Percentiles rank a stretch among this genome's conserved stretches.
These are phyloP conservation scores for Armadillidium nasatum DNA, from an alignment of 1,140 invertebrate genomes.

Conservation along the genomic window DNA sequence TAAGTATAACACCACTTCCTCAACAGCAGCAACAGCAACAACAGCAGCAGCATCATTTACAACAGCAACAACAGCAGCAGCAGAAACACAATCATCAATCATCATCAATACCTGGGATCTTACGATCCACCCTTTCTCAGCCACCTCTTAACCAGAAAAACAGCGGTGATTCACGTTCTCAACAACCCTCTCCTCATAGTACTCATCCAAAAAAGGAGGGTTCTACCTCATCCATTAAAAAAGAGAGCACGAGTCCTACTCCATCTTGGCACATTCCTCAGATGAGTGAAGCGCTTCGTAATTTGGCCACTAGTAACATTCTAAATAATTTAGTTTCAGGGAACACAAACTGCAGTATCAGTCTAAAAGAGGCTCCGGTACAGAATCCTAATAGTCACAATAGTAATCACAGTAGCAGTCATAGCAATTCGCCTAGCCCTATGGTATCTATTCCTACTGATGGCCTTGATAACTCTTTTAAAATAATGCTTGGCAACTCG, in stretches of 20 bases:
- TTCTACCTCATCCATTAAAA: conserved; percentile 41
- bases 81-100: conserved; percentile 24
- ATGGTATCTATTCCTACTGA: conserved; percentile 43
- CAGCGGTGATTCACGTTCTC: conserved; percentile 33
- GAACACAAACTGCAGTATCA: background rate
- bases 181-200: conserved; percentile 45
- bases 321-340: background rate
- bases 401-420: conserved; percentile 1
- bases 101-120: conserved; percentile 28
- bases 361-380: conserved; percentile 24
- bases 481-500: conserved; percentile 35
- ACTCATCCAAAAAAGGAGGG: conserved; percentile 36
- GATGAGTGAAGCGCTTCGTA: conserved; percentile 14
- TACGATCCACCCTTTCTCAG: conserved; percentile 35
- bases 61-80: conserved; percentile 29
- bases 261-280: conserved; percentile 44
- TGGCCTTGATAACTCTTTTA: conserved; percentile 43
- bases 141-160: conserved; percentile 32
- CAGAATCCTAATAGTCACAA: conserved; percentile 13
- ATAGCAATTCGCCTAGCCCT: conserved; percentile 22
- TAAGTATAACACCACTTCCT: conserved; percentile 24
- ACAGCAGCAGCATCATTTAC: conserved; percentile 45
- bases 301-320: background rate
- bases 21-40: conserved; percentile 39
- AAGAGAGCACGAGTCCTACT: conserved; percentile 40